Conservation (phyloP, 2,888 invertebrate species). For the Hypselothyrea guttata region DNA sequence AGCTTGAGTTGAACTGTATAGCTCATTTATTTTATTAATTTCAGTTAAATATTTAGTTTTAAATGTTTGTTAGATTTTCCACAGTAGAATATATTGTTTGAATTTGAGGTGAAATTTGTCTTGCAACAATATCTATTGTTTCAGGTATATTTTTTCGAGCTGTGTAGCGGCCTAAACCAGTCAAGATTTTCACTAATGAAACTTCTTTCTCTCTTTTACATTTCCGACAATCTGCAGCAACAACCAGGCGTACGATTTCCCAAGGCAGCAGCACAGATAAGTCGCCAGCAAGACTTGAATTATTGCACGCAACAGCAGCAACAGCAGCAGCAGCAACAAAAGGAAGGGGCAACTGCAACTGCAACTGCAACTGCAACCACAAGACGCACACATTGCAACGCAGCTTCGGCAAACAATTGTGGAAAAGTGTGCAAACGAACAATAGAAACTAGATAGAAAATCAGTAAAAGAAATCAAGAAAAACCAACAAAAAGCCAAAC, state of each 20-base stretch:
- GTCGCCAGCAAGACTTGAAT: conserved; percentile 80
- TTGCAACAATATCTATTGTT: too few species aligned
- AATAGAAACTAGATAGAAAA: conserved; percentile 66
- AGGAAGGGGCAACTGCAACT: conserved; percentile 20
- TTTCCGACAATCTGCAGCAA: conserved; percentile 65
- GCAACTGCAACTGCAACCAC: conserved; percentile 49
- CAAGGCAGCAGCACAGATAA: conserved; percentile 76
- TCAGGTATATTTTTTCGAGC: too few species aligned
- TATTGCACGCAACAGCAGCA: conserved; percentile 72
- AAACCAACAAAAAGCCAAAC: conserved; percentile 11
- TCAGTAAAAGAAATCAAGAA: conserved; percentile 41
- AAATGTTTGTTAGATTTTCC: too few species aligned
- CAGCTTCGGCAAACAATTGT: conserved; percentile 66
- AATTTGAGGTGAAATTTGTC: too few species aligned
- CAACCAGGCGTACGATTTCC: conserved; percentile 71
- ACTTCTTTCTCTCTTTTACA: conserved; percentile 29
- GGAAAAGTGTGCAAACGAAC: conserved; percentile 73
- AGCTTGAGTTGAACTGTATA: too few species aligned
- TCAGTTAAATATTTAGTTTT: too few species aligned
- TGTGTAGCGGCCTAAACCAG: background rate
- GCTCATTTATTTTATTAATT: too few species aligned
- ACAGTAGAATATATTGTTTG: too few species aligned
- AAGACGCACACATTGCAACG: conserved; percentile 62
- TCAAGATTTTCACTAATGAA: conserved; percentile 44
- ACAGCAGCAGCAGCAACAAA: conserved; percentile 26